A percentile compares a stretch with the other conserved stretches of the same genome.
phyloP scores from a whole-genome alignment of 1,140 invertebrate genomes.

The Oedothorax gibbosus region DNA sequence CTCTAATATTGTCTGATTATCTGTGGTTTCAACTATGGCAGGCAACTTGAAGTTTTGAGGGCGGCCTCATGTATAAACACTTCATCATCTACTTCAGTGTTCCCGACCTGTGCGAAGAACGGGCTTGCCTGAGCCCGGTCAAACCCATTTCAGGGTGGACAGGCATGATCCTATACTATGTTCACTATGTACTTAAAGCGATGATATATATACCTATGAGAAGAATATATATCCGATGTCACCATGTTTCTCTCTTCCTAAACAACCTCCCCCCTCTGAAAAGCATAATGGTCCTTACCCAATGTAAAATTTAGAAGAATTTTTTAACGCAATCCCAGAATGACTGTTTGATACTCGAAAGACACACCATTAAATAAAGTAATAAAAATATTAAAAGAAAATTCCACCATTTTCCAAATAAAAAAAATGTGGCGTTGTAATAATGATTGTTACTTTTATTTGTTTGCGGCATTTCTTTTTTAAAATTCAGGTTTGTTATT shows the following conservation, averaged over 20 bases:
- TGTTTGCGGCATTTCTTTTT: no score
- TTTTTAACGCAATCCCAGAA: conserved; percentile 49
- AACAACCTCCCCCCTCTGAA: conserved; percentile 21
- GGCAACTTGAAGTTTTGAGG: conserved; percentile 42
- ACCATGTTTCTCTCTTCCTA: conserved; percentile 35
- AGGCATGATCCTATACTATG: conserved; percentile 55
- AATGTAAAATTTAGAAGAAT: conserved; percentile 20
- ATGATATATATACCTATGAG: conserved; percentile 49
- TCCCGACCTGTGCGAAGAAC: conserved; percentile 21
- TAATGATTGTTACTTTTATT: no score
- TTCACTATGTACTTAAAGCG: conserved; percentile 57
- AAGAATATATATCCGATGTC: conserved; percentile 52
- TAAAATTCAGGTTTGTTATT: not conserved
- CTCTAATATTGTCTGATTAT: conserved; percentile 53
- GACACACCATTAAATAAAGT: conserved; percentile 27
- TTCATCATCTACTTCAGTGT: conserved; percentile 32
- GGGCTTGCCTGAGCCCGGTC: conserved; percentile 42
- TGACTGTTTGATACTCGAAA: conserved; percentile 54
- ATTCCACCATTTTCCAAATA: not conserved
- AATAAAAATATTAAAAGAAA: conserved; percentile 1
- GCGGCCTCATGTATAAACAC: conserved; percentile 48
- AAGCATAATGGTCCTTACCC: conserved; percentile 37
- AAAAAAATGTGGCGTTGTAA: no score
- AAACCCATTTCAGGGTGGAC: conserved; percentile 19
- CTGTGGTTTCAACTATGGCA: conserved; percentile 60